These are phyloP conservation scores for Tragelaphus buxtoni DNA, from an alignment of 2,113 vertebrate genomes.

Conservation along the genomic window DNA sequence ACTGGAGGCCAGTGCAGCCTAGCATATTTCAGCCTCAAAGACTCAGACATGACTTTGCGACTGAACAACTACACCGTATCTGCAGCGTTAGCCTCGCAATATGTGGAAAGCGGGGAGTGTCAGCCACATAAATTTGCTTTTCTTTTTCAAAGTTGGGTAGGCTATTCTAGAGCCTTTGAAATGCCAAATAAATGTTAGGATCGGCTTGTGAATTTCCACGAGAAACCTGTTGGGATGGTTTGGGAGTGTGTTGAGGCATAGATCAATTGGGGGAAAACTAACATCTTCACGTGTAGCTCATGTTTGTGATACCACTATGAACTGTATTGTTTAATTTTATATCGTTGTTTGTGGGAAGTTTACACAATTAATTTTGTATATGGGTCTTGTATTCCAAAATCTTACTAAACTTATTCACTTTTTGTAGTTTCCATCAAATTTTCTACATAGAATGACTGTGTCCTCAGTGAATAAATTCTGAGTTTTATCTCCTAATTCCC, in stretches of 20 bases:
- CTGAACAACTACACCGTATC: accelerated
- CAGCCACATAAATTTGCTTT: not conserved
- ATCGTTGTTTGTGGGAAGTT: not conserved
- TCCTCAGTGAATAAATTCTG: not conserved
- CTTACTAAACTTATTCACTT: not conserved
- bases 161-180: not conserved
- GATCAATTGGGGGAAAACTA: not conserved
- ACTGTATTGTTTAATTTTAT: not conserved
- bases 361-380: not conserved
- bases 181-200: not conserved
- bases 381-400: not conserved
- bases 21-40: accelerated
- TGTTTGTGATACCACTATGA: not conserved
- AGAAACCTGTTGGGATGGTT: not conserved
- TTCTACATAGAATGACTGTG: not conserved
- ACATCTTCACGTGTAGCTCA: not conserved
- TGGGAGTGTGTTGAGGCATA: not conserved
- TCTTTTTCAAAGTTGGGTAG: not conserved
- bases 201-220: not conserved
- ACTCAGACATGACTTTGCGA: not conserved
- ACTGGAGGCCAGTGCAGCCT: not conserved
- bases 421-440: not conserved
- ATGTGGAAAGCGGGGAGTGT: not conserved
- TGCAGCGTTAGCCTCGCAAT: not conserved
- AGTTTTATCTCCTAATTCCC: not conserved